Conservation (phyloP, 2,113 vertebrate species). For the Siniperca chuatsi region DNA sequence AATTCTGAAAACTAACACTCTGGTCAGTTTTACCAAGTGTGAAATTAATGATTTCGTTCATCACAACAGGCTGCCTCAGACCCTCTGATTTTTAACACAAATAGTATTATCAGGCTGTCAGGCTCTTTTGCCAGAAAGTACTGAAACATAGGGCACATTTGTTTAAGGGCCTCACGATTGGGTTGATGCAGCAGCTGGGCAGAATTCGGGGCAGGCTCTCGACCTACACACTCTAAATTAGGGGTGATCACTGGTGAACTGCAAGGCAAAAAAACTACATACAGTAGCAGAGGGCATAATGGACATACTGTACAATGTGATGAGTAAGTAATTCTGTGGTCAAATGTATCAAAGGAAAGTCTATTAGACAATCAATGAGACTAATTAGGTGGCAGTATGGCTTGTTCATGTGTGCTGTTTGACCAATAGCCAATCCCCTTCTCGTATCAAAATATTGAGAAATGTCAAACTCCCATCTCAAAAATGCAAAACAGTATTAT, state of each 20-base stretch:
- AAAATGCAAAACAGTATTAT: neutral
- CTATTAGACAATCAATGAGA: neutral
- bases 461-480: too few relatives aligned
- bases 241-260: constrained; percentile 14
- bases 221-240: constrained; percentile 15
- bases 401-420: neutral
- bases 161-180: neutral
- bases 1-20: neutral
- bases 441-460: neutral
- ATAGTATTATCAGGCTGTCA: constrained; percentile 16
- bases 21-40: neutral
- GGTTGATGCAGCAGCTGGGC: constrained; percentile 20
- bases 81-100: constrained; percentile 8
- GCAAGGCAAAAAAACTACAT: neutral
- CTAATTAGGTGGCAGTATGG: neutral
- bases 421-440: neutral
- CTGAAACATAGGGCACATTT: constrained; percentile 6
- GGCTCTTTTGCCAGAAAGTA: constrained; percentile 5
- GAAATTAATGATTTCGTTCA: neutral
- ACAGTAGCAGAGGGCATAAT: neutral
- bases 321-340: neutral
- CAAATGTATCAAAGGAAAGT: neutral
- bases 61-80: neutral
- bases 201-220: neutral
- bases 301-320: neutral